Evolutionary conservation across 1,140 invertebrate species (phyloP).

Genomic region (Penaeus japonicus): DNA sequence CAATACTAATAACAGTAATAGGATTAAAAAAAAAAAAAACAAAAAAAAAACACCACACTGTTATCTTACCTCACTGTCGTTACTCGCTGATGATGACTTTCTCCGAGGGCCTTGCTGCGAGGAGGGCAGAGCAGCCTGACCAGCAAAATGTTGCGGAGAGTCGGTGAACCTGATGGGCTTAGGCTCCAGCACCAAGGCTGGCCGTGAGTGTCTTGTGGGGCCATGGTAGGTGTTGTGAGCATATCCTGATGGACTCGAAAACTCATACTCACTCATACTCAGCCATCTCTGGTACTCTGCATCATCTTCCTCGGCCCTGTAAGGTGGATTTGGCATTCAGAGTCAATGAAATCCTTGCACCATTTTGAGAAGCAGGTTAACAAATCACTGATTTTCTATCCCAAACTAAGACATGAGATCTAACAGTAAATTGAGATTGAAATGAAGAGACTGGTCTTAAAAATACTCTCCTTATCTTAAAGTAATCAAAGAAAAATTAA

Average conservation of each 20-base stretch:
- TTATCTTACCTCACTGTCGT: constrained; percentile 46
- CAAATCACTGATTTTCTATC: too few species aligned
- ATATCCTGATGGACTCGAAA: constrained; percentile 70
- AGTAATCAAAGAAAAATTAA: too few species aligned
- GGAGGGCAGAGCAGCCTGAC: constrained; percentile 30
- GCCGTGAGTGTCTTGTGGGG: constrained; percentile 78
- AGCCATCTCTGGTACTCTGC: constrained; percentile 64
- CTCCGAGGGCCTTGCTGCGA: constrained; percentile 42
- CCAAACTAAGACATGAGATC: too few species aligned
- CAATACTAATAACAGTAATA: too few species aligned
- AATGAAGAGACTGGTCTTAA: background rate
- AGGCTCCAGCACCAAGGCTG: constrained; percentile 66
- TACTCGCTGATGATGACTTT: constrained; percentile 47
- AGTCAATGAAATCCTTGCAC: too few species aligned
- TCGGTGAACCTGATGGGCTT: constrained; percentile 78
- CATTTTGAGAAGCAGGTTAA: too few species aligned
- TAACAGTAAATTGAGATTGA: too few species aligned
- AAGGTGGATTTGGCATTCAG: background rate
- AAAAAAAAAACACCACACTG: background rate
- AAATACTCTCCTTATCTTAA: too few species aligned
- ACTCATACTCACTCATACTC: constrained; percentile 68
- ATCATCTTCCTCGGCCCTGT: constrained; percentile 62
- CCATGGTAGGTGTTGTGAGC: constrained; percentile 92
- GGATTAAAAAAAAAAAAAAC: background rate
- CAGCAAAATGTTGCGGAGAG: constrained; percentile 75